Conservation (phyloP, 1,140 invertebrate genomes). For the Euwallacea fornicatus region DNA sequence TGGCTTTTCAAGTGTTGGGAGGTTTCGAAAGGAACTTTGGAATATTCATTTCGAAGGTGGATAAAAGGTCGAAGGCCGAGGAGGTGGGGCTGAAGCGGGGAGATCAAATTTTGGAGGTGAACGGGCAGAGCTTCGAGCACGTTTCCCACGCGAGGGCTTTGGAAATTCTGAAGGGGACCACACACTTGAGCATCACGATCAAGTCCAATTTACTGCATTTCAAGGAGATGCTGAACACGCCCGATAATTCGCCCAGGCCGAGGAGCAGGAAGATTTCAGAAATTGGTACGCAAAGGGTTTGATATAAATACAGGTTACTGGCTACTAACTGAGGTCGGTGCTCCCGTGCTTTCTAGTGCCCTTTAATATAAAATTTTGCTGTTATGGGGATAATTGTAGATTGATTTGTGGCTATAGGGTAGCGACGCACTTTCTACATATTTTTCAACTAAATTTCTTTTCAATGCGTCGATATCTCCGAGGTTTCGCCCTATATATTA, state of each 20-base stretch:
- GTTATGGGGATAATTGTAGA: no score
- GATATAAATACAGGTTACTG: no score
- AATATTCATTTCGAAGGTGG: slow-evolving; percentile 90
- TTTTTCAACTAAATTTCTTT: no score
- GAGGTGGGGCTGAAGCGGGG: slow-evolving; percentile 95
- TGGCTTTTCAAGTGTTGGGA: slow-evolving; percentile 93
- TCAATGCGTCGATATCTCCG: no score
- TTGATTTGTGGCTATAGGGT: no score
- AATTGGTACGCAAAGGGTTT: slow-evolving; percentile 46
- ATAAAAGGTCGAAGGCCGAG: slow-evolving; percentile 90
- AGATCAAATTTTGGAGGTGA: slow-evolving; percentile 97
- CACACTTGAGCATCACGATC: slow-evolving; percentile 93
- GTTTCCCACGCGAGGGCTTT: slow-evolving; percentile 87
- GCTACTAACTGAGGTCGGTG: no score
- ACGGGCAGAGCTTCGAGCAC: slow-evolving; percentile 93
- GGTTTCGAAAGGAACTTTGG: slow-evolving; percentile 86
- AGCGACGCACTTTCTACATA: no score
- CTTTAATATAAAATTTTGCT: no score
- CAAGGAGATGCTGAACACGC: slow-evolving; percentile 83
- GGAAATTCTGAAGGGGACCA: slow-evolving; percentile 90
- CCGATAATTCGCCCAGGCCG: slow-evolving; percentile 78
- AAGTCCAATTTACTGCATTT: slow-evolving; percentile 92
- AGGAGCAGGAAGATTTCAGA: slow-evolving; percentile 61
- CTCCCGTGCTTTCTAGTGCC: no score
- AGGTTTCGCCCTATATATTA: no score